Evolutionary conservation across 2,888 invertebrate genomes (phyloP).

Genomic region (Tinea trinotella): DNA sequence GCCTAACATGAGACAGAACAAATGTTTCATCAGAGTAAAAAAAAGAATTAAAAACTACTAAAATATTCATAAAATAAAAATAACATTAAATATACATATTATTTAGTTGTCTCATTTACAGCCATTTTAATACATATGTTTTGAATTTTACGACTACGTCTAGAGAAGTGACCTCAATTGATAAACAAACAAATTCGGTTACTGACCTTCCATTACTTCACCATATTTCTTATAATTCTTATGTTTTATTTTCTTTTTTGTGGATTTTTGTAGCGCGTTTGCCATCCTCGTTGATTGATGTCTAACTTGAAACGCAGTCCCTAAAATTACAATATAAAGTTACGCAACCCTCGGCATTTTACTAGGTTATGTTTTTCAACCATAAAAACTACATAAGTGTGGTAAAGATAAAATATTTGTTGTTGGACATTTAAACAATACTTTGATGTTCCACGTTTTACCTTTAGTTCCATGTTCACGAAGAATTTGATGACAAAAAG

Average conservation of each 20-base stretch:
- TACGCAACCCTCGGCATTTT: slow-evolving; percentile 44
- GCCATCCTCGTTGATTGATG: slow-evolving; percentile 61
- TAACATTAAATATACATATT: no score
- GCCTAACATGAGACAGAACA: no score
- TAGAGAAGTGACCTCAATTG: slow-evolving; percentile 2
- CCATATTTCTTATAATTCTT: slow-evolving; percentile 73
- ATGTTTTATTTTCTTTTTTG: slow-evolving; percentile 57
- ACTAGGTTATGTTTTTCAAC: slow-evolving; percentile 36
- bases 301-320: slow-evolving; percentile 28
- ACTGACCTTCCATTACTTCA: slow-evolving; percentile 77
- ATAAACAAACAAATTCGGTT: slow-evolving; percentile 17
- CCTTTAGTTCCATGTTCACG: slow-evolving; percentile 35
- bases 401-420: no score
- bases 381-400: background rate
- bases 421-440: no score
- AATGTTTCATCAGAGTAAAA: no score
- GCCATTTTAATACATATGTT: background rate
- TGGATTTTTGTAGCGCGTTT: slow-evolving; percentile 39
- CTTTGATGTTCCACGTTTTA: no score
- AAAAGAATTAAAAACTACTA: no score
- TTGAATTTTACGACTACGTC: background rate
- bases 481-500: slow-evolving; percentile 49
- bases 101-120: background rate
- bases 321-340: slow-evolving; percentile 29
- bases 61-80: no score